Conservation (phyloP, 2,888 invertebrate genomes). For the Heliothis peltigera region DNA sequence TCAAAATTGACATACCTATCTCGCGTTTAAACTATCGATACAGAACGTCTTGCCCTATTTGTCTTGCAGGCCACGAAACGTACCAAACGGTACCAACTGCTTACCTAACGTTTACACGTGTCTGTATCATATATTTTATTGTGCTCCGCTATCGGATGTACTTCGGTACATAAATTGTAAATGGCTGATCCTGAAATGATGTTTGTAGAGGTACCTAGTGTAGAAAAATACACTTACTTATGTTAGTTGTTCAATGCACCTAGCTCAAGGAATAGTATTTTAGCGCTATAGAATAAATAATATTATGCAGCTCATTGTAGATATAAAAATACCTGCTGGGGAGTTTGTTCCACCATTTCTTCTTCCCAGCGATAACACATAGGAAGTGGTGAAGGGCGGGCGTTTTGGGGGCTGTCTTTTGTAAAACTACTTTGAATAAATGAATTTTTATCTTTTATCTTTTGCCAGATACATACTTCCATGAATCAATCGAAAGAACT, state of each 20-base stretch:
- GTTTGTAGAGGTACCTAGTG: background rate
- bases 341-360: too few relatives aligned
- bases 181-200: background rate
- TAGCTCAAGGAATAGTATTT: background rate
- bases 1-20: slow-evolving; percentile 20
- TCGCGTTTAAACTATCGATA: slow-evolving; percentile 50
- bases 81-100: slow-evolving; percentile 64
- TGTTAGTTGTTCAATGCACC: too few relatives aligned
- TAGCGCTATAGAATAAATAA: background rate
- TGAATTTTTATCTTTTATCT: too few relatives aligned
- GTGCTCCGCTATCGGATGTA: slow-evolving; percentile 42
- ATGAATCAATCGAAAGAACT: background rate
- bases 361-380: too few relatives aligned
- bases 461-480: background rate
- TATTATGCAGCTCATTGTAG: too few relatives aligned
- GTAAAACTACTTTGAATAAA: too few relatives aligned
- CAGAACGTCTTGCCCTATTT: slow-evolving; percentile 65
- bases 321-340: background rate
- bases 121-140: slow-evolving; percentile 47
- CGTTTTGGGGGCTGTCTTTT: too few relatives aligned
- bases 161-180: slow-evolving; percentile 21
- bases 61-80: slow-evolving; percentile 58
- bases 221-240: too few relatives aligned
- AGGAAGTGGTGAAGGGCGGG: too few relatives aligned
- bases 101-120: slow-evolving; percentile 54